phyloP scores from a whole-genome alignment of 2,888 invertebrate species.

The Nomada goodeniana region DNA sequence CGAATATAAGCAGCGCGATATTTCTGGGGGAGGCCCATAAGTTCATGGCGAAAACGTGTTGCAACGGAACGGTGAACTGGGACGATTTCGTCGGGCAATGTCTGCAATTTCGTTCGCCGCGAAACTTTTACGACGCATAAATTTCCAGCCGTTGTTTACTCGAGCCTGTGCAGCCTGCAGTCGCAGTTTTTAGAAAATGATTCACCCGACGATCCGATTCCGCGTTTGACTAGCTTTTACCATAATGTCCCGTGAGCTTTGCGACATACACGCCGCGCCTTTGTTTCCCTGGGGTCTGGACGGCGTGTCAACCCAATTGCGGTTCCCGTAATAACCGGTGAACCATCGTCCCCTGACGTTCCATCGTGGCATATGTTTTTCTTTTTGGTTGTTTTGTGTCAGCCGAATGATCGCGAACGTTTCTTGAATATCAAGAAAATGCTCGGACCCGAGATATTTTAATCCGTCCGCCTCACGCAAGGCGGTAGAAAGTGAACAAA shows the following conservation, averaged over 20 bases:
- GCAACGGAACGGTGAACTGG: not conserved
- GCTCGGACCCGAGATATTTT: not conserved
- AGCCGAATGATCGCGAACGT: too few relatives aligned
- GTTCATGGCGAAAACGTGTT: not conserved
- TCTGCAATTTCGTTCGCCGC: not conserved
- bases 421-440: not conserved
- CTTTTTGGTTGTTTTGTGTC: not conserved
- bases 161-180: too few relatives aligned
- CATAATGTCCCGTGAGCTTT: not conserved
- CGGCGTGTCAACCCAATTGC: not conserved
- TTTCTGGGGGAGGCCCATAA: not conserved
- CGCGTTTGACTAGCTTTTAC: not conserved
- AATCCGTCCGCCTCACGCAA: constrained; percentile 14
- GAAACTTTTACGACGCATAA: not conserved
- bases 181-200: not conserved
- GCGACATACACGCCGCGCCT: not conserved
- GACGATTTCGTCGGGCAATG: not conserved
- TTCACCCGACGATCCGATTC: not conserved
- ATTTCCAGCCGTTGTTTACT: too few relatives aligned
- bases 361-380: not conserved
- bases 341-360: too few relatives aligned
- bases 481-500: constrained; percentile 21
- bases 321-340: too few relatives aligned
- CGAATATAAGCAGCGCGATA: not conserved
- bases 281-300: not conserved